Base-by-base conservation (phyloP, 2,113 vertebrate genomes). In the Megalops atlanticus region DNA sequence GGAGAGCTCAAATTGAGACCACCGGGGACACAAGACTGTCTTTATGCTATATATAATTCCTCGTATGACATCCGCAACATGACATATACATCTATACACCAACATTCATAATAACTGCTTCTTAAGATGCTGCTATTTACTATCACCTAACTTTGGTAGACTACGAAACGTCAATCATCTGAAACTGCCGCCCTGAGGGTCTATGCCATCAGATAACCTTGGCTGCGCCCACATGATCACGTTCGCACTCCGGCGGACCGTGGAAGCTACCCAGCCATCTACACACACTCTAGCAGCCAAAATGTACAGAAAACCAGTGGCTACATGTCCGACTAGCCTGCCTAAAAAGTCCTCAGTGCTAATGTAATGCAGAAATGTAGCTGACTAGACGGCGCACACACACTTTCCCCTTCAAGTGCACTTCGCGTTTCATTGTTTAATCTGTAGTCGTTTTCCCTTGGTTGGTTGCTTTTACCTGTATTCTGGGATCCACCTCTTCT, bases 401-500 rank as follows among this genome's bases (percentile, higher is more conserved):
- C 58, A 11, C 31, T 58, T 24, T 24, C 52, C 24, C 52, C 18
- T 58, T 64, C 58, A 24, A 64, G n/a, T 24, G 52, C 58, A 64
- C 58, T 31, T 64, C 31, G 31, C 69, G 15, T 71, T 16, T 38
- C 36, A 71, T 5, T 38, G 69, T 71, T 74, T 41, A 27, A 64
- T 31, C 4, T 21, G 21, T 31, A 27, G 58, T 31, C 58, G 58
- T 64, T 64, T 64, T 64, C 24, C 24, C 11, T 2, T 64, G 58
- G n/a, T 7, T 10, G 12, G 38, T 12, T n/a, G 36, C 21, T 14
- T 69, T 81, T 87, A 99, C 97, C 95, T 98, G 96, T 80, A 99
- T 97, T 82, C 97, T 94, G 35, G 97, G 97, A 12, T 99, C 97
- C 83, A 98, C 96, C 88, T 97, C 95, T 79, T 96, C 95, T 68